These are phyloP conservation scores for Mustelus asterias DNA, from an alignment of 2,113 vertebrate genomes.

Conservation along the genomic window DNA sequence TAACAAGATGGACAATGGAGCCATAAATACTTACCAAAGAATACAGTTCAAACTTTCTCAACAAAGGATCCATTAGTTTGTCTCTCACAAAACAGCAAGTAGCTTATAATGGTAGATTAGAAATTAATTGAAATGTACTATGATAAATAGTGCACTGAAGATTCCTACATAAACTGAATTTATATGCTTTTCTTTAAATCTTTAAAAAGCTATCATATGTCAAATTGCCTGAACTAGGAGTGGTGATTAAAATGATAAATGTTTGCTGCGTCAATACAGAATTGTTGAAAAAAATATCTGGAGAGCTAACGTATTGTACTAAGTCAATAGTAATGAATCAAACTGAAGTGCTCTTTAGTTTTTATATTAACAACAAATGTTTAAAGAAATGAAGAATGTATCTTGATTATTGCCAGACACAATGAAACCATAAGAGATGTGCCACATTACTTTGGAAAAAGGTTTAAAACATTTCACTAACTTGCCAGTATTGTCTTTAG, in stretches of 20 bases:
- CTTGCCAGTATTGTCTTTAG: neutral
- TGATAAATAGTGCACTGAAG: neutral
- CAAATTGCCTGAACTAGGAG: neutral
- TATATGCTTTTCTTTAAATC: neutral
- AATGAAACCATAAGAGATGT: conserved; percentile 5
- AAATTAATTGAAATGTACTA: neutral
- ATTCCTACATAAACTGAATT: neutral
- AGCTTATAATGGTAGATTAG: neutral
- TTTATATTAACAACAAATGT: conserved; percentile 32
- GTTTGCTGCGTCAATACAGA: neutral
- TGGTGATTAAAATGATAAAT: conserved; percentile 8
- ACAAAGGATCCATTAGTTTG: neutral
- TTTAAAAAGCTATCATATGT: neutral
- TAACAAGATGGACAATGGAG: neutral
- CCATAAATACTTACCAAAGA: neutral
- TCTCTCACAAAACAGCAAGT: neutral
- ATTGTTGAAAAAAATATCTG: neutral
- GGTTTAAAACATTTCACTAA: neutral
- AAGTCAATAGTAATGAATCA: conserved; percentile 28
- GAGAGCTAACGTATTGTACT: neutral
- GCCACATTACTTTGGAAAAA: neutral
- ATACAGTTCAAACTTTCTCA: neutral
- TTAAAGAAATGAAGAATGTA: conserved; percentile 22
- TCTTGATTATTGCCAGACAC: conserved; percentile 17
- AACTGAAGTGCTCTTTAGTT: conserved; percentile 26